These are phyloP conservation scores for Aphidoletes aphidimyza DNA, from an alignment of 2,888 invertebrate species.

Conservation along the genomic window DNA sequence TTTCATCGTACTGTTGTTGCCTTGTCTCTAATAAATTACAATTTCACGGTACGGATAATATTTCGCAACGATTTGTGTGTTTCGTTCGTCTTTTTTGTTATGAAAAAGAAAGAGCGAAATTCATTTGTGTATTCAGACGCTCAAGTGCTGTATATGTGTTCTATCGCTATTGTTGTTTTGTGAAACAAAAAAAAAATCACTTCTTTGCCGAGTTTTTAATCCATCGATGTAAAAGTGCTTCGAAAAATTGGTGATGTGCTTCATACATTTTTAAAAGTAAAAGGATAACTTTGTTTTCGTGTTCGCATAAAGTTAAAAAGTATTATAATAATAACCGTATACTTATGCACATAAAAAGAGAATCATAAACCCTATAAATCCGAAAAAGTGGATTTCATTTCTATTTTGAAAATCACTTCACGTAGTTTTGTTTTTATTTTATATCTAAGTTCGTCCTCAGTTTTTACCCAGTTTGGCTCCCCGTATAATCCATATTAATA, in stretches of 20 bases:
- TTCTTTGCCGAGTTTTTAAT: no score
- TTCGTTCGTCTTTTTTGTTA: background rate
- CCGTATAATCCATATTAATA: slow-evolving; percentile 39
- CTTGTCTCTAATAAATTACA: slow-evolving; percentile 48
- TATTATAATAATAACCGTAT: no score
- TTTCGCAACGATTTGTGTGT: slow-evolving; percentile 17
- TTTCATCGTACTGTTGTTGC: slow-evolving; percentile 8
- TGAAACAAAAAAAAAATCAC: no score
- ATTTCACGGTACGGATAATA: slow-evolving; percentile 36
- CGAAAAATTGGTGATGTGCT: background rate
- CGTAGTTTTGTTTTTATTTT: no score
- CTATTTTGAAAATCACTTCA: slow-evolving; percentile 5
- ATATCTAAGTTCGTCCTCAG: background rate
- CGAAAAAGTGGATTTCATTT: slow-evolving; percentile 3
- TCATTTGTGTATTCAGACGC: no score
- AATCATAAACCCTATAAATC: background rate
- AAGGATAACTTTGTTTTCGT: no score
- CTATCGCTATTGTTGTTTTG: no score
- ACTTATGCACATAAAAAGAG: background rate
- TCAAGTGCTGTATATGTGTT: no score
- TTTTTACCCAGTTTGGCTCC: background rate
- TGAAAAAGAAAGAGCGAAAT: no score
- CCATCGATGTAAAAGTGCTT: no score
- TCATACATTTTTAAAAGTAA: background rate
- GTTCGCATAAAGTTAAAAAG: background rate